A percentile compares a stretch with the other conserved stretches of the same genome.
phyloP scores from a whole-genome alignment of 2,797 vertebrate species.

The Setipinna tenuifilis region DNA sequence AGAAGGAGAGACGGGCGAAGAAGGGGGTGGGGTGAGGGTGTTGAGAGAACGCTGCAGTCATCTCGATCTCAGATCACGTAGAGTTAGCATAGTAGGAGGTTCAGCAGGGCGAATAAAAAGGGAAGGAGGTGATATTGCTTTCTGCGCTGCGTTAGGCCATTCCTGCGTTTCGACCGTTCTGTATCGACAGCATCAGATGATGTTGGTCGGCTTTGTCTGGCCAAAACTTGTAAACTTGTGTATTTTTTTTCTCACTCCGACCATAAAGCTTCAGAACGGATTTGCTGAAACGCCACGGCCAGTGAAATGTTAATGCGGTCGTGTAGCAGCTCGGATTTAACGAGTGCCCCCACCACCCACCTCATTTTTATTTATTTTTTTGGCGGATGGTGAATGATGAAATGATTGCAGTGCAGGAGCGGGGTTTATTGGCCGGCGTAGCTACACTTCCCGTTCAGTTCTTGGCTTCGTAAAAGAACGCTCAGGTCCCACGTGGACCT shows the following conservation, averaged over 20 bases:
- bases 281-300: neutral
- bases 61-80: neutral
- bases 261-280: neutral
- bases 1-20: neutral
- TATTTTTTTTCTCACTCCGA: neutral
- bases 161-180: neutral
- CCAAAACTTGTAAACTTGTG: neutral
- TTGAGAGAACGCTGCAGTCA: neutral
- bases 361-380: neutral
- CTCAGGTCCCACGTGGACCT: neutral
- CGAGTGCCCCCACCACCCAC: neutral
- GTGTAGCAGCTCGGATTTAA: conserved; percentile 19
- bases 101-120: neutral
- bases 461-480: conserved; percentile 2
- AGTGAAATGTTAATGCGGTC: neutral
- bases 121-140: neutral
- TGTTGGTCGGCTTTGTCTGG: neutral
- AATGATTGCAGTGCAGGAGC: conserved; percentile 17
- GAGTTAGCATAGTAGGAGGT: neutral
- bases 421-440: conserved; percentile 37
- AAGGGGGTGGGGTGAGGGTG: neutral
- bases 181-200: neutral
- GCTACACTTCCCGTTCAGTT: conserved; percentile 14
- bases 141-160: neutral
- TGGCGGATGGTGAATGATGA: conserved; percentile 26